These are phyloP conservation scores for Peucedramus taeniatus DNA, from an alignment of 2,113 vertebrate genomes.

Conservation along the genomic window DNA sequence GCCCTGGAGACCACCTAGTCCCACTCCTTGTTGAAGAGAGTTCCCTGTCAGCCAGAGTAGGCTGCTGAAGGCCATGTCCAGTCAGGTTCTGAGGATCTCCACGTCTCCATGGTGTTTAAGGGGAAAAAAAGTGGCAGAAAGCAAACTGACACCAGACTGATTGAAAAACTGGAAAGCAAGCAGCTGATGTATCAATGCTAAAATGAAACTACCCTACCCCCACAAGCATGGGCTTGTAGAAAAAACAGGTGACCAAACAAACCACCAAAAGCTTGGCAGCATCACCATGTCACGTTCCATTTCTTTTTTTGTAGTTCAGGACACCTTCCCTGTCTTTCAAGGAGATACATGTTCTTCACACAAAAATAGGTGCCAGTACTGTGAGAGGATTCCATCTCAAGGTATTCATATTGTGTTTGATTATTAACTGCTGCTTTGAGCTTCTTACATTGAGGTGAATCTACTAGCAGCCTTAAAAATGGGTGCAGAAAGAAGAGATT, in stretches of 20 bases:
- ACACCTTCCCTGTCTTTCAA: background rate
- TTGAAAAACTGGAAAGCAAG: background rate
- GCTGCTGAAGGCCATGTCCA: background rate
- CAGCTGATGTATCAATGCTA: background rate
- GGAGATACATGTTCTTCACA: background rate
- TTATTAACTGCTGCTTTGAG: background rate
- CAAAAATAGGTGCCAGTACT: fast-evolving
- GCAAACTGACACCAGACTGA: background rate
- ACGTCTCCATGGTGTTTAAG: background rate
- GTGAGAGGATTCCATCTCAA: background rate
- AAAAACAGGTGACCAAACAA: background rate
- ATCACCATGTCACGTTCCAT: fast-evolving
- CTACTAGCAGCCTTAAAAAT: background rate
- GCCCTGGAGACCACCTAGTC: background rate
- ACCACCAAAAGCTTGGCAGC: background rate
- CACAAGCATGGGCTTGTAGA: fast-evolving
- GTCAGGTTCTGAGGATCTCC: background rate
- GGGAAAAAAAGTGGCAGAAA: background rate
- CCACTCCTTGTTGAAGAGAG: background rate
- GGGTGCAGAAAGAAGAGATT: background rate
- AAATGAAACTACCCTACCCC: background rate
- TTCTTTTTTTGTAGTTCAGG: background rate
- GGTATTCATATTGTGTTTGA: background rate
- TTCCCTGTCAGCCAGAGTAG: background rate
- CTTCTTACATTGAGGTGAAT: background rate